Evolutionary conservation across 2,888 invertebrate species (phyloP), one percentile per base, ranked within the genome.

Genomic region (Parelbella ahira): DNA sequence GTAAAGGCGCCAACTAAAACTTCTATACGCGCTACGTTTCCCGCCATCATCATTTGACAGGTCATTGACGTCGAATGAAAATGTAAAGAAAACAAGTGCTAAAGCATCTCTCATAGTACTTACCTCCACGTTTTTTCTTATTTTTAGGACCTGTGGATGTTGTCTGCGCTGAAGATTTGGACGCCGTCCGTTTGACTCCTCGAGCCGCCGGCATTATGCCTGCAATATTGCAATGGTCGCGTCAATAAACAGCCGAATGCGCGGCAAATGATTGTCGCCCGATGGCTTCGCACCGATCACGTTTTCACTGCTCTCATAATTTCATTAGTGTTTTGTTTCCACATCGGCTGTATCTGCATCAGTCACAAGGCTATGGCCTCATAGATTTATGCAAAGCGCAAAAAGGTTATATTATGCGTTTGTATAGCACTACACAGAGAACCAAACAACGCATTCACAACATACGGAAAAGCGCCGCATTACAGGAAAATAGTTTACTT

Each of bases 331-430:
- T 56, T 60, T 63, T 63, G 66, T 63, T 65, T 69, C 65, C 63
- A 72, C 68, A 68, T 68, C 53, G 58, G 58, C 60, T 68, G 67
- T 65, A 67, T 66, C 67, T 76, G 72, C 72, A 75, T 68, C 72
- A 75, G 71, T 73, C 68, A 74, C 76, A 79, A 82, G 75, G 81
- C 69, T 79, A 72, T 60, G 64, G 64, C 73, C 67, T 72, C 71
- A 72, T 67, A 76, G 76, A 78, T 80, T 80, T 77, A 78, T 75
- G 78, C 71, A 65, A 71, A 76, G 64, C 71, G 69, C 63, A 73
- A 64, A 75, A 79, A 86, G 87, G 86, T 86, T 86, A 87, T 82
- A 82, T 77, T 81, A 82, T 79, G 83, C 81, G 73, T 83, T 83
- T 80, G 68, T 84, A 81, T 80, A 84, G 62, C 74, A 76, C 74